Conservation (phyloP, 2,113 vertebrate species). For the Pluvianellus socialis region DNA sequence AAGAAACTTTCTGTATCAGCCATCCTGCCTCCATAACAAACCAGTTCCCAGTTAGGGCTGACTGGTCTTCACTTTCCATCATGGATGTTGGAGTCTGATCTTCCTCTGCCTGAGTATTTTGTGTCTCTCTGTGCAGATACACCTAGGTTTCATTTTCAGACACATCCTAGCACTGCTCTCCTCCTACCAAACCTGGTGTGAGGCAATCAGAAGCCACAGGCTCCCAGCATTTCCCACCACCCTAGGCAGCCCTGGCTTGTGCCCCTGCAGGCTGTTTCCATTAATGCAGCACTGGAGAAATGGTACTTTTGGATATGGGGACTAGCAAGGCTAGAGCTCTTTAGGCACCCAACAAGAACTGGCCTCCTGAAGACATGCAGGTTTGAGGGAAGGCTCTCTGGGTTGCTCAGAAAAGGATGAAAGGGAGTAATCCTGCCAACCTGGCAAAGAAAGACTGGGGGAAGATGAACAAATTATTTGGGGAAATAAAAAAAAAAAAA, state of each 20-base stretch:
- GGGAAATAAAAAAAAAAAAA: background rate
- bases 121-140: background rate
- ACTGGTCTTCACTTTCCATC: background rate
- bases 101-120: background rate
- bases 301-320: background rate
- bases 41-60: background rate
- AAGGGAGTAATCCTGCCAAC: background rate
- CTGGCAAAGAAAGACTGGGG: background rate
- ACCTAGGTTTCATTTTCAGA: background rate
- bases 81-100: background rate
- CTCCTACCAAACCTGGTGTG: background rate
- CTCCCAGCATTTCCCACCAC: background rate
- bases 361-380: rapidly evolving
- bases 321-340: background rate
- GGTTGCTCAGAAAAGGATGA: background rate
- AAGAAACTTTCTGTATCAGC: background rate
- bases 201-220: background rate
- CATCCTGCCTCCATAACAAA: background rate
- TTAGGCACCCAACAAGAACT: background rate
- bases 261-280: background rate
- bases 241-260: rapidly evolving
- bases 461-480: background rate
- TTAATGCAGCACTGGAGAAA: background rate
- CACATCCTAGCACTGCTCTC: background rate
- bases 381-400: background rate